Percentiles rank a stretch among this genome's conserved stretches.
These are phyloP conservation scores for Tetramorium alpestre DNA, from an alignment of 1,140 invertebrate species.

Conservation along the genomic window DNA sequence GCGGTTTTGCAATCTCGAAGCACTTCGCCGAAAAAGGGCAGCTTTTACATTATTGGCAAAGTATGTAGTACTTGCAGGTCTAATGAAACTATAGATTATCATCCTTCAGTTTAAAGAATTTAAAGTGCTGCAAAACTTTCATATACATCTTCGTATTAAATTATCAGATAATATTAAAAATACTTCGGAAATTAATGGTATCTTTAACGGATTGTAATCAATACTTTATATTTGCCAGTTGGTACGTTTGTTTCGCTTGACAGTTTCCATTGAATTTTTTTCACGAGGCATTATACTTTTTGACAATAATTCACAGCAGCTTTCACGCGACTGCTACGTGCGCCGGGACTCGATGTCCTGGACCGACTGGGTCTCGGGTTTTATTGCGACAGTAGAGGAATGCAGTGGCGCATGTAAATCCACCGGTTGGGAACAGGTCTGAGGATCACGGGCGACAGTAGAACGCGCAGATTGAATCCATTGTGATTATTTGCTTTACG, in stretches of 20 bases:
- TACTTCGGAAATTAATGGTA: not conserved
- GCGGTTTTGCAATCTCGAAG: not conserved
- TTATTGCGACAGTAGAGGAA: constrained; percentile 7
- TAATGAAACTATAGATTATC: not conserved
- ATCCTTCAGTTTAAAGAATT: not conserved
- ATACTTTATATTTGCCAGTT: not conserved
- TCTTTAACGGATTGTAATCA: not conserved
- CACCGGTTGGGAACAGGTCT: constrained; percentile 3
- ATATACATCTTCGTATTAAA: not conserved
- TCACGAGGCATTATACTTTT: not conserved
- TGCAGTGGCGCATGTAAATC: constrained; percentile 13
- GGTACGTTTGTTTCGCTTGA: not conserved
- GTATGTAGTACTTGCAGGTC: not conserved
- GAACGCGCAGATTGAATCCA: not conserved
- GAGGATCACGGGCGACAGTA: not conserved
- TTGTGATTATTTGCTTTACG: not conserved
- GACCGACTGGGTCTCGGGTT: not conserved
- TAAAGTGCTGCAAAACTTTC: not conserved
- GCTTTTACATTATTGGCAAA: not conserved
- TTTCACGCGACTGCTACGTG: not conserved
- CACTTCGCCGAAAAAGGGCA: constrained; percentile 17
- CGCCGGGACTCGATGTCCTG: not conserved
- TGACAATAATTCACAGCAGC: constrained; percentile 8
- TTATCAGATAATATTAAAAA: not conserved
- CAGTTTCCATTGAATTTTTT: constrained; percentile 11